phyloP scores from a whole-genome alignment of 92 coral and sea anemone species.

The Pocillopora grandis region DNA sequence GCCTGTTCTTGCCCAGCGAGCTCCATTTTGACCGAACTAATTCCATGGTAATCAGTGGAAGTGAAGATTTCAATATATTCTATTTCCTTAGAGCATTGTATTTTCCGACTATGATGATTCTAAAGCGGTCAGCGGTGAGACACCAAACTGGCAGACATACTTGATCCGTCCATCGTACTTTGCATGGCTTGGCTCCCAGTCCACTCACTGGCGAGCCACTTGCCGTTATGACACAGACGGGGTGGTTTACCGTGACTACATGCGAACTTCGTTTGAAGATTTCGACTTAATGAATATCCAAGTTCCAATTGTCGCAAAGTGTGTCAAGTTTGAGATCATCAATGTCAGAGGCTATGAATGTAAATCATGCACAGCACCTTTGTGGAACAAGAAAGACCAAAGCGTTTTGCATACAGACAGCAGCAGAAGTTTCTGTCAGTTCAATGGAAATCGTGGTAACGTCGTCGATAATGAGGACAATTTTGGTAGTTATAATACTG shows the following conservation, averaged over 20 bases:
- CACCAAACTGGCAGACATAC: constrained; percentile 17
- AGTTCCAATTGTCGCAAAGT: not conserved
- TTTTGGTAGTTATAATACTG: not conserved
- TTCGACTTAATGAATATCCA: constrained; percentile 10
- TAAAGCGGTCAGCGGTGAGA: constrained; percentile 21
- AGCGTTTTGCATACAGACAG: not conserved
- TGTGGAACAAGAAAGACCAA: not conserved
- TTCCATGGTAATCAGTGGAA: not conserved
- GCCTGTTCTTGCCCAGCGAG: too few species aligned
- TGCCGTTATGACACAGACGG: constrained; percentile 51
- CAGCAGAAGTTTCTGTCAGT: not conserved
- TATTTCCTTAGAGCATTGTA: not conserved
- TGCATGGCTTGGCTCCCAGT: constrained; percentile 17
- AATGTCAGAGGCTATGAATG: constrained; percentile 33
- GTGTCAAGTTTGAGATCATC: constrained; percentile 16
- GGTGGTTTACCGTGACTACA: constrained; percentile 43
- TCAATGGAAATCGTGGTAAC: not conserved
- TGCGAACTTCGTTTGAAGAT: constrained; percentile 11
- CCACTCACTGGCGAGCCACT: constrained; percentile 48
- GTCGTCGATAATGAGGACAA: not conserved
- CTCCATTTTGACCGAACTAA: too few species aligned
- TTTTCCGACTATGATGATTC: constrained; percentile 6
- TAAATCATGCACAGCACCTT: not conserved
- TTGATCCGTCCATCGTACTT: constrained; percentile 9
- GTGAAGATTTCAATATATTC: not conserved